Conservation (phyloP, 2,113 vertebrate species). For the Oncorhynchus clarkii region DNA sequence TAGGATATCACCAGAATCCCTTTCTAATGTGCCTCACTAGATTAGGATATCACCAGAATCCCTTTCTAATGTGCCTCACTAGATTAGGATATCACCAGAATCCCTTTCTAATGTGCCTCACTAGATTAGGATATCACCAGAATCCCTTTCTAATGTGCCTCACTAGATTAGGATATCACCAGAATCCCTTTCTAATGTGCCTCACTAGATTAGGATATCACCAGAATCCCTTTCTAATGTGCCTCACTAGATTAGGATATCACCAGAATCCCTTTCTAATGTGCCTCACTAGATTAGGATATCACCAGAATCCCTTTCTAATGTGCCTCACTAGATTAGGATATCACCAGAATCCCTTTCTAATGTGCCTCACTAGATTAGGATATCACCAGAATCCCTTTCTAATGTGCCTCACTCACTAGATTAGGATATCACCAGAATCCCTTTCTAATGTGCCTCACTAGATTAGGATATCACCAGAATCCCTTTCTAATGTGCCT, state of each 20-base stretch:
- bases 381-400: background rate
- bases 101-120: conserved; percentile 1
- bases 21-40: conserved; percentile 2
- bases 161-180: background rate
- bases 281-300: background rate
- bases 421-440: background rate
- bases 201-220: background rate
- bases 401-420: conserved; percentile 5
- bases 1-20: background rate
- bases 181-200: background rate
- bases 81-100: background rate
- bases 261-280: background rate
- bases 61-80: background rate
- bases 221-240: background rate
- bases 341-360: background rate
- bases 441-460: conserved; percentile 1
- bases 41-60: background rate
- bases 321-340: conserved; percentile 1
- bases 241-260: background rate
- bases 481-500: background rate
- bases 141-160: background rate
- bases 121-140: background rate
- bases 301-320: background rate
- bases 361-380: conserved; percentile 5
- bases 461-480: background rate